phyloP scores from a whole-genome alignment of 2,797 vertebrate genomes.

The Smutsia gigantea region DNA sequence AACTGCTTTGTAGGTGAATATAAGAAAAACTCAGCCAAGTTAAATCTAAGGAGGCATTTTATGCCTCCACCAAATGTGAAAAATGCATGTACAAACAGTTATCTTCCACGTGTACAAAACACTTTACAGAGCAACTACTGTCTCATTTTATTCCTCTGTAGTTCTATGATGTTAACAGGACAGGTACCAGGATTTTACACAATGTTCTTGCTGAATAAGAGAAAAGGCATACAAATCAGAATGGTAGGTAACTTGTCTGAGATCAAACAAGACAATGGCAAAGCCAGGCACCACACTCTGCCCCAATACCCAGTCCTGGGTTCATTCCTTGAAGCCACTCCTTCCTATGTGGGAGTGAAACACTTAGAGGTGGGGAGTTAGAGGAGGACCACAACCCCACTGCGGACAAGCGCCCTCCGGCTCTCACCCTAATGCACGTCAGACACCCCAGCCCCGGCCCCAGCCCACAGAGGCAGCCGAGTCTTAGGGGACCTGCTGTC shows the following conservation, averaged over 20 bases:
- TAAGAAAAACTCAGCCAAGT: background rate
- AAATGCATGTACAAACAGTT: background rate
- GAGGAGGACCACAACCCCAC: too few species aligned
- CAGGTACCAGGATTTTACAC: background rate
- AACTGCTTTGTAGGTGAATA: constrained; percentile 6
- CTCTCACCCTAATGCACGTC: too few species aligned
- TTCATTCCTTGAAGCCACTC: background rate
- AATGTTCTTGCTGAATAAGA: background rate
- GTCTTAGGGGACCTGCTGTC: background rate
- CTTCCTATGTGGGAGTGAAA: background rate
- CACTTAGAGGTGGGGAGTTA: background rate
- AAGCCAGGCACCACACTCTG: background rate
- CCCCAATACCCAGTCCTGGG: background rate
- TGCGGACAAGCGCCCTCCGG: too few species aligned
- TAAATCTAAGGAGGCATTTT: background rate
- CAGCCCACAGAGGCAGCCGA: background rate
- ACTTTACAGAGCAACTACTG: background rate
- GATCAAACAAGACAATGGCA: background rate
- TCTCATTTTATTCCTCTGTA: background rate
- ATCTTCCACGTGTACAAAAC: background rate
- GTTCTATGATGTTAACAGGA: background rate
- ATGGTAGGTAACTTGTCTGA: background rate
- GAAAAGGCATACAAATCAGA: background rate
- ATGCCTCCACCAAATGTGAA: background rate
- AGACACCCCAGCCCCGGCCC: too few species aligned